Evolutionary conservation across 2,113 vertebrate genomes (phyloP), one percentile per base, ranked within the genome.

Genomic region (Laterallus jamaicensis): DNA sequence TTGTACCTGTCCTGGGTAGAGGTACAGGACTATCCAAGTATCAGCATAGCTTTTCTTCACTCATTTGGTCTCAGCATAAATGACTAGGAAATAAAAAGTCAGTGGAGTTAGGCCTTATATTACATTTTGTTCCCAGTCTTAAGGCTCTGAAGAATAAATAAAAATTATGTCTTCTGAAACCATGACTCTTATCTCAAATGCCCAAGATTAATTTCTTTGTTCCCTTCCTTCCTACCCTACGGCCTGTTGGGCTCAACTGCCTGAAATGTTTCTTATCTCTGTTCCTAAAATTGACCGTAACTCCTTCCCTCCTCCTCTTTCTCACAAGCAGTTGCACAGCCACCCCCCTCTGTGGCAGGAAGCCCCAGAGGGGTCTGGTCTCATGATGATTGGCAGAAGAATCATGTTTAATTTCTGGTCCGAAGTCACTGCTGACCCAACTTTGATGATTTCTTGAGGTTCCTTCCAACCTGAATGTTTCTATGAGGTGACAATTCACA

Each of bases 231-330:
- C 52, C 52, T 90, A 12, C 69, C 35, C 20, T 86, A 44, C 9
- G 74, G 90, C 32, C 31, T 90, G 88, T 90, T 74, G 68, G 85
- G 73, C 32, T 73, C 62, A 71, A 56, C 56, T 77, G 82, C 69
- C 68, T 71, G 79, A 88, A 88, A 44, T 26, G 24, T 86, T 96
- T 75, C 95, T 95, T 96, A 94, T 94, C 93, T 94, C 58, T 39
- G 80, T 93, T 95, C 82, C 88, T 93, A 93, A 90, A 96, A 86
- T 24, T 66, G 77, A 60, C 77, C 3, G 0, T 93, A 69, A 80
- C 90, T 82, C 90, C 87, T 92, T 91, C 88, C 82, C 28, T 0
- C 54, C 90, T 73, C 44, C 63, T 74, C 39, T 82, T 91, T 91
- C 90, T 89, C 87, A 70, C 52, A 62, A n/a, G 15, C 54, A 29